Conservation (phyloP, 2,888 invertebrate genomes). For the Thysanoteuthis rhombus region DNA sequence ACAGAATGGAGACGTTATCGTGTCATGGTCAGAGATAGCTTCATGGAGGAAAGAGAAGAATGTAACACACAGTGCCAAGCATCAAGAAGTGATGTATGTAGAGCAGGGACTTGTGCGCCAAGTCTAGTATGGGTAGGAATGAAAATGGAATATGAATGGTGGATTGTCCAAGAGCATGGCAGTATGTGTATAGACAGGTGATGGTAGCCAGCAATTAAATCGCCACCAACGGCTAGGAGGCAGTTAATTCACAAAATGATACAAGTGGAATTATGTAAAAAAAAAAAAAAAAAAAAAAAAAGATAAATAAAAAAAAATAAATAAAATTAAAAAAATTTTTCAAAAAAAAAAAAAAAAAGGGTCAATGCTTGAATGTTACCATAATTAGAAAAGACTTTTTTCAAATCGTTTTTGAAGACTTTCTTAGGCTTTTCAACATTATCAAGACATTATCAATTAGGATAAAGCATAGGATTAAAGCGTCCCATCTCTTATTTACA, state of each 20-base stretch:
- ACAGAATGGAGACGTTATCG: not conserved
- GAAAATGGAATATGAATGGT: not conserved
- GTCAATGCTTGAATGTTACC: not conserved
- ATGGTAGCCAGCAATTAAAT: not conserved
- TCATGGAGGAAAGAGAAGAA: not conserved
- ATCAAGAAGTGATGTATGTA: not conserved
- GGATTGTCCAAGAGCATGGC: not conserved
- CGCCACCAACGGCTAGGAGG: not conserved
- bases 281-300: not conserved
- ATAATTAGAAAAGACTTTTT: not conserved
- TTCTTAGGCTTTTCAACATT: not conserved
- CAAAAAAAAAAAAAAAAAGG: not conserved
- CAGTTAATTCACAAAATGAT: not conserved
- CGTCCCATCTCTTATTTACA: no score
- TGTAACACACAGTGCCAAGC: not conserved
- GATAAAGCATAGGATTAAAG: no score
- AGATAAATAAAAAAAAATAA: not conserved
- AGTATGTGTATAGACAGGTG: not conserved
- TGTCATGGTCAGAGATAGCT: not conserved
- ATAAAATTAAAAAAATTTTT: no score
- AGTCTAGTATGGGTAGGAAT: not conserved
- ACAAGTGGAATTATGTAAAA: no score
- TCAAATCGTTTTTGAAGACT: not conserved
- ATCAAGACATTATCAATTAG: no score
- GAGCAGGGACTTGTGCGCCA: not conserved